Base-by-base conservation (phyloP, 2,113 vertebrate genomes). In the Lycaon pictus region DNA sequence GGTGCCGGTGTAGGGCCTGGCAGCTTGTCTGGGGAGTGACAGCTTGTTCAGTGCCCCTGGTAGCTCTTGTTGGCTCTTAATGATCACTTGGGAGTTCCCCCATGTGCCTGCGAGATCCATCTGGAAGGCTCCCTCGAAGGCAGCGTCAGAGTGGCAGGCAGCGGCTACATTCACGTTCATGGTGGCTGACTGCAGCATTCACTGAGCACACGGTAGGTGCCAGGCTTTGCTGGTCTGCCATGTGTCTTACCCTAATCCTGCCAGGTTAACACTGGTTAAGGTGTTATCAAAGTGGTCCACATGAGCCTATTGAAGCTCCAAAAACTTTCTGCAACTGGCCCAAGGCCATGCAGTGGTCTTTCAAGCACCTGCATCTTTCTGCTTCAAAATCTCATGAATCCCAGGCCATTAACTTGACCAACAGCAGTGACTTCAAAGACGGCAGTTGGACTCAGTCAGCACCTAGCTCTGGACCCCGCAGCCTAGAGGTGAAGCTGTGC, bases 1-100 rank as follows among this genome's bases (percentile, higher is more conserved):
- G 60, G 74, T 16, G 22, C 7, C 0, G 0, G 6, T 0, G 2
- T 20, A 0, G 0, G 23, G 35, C 15, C 0, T 7, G 35, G 7
- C 13, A 27, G 17, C 29, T 17, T 1, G 12, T 91, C 9, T 74
- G 32, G 23, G 11, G 29, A 67, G 80, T 16, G 74, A 77, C 0
- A 15, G 56, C 48, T 58, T 58, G 29, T 53, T 58, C 58, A 32
- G 65, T 23, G 65, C 35, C 35, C 7, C 10, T 55, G 5, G 7
- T 35, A 25, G 12, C 22, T 91, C 86, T 35, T 25, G 60, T 62
- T 80, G 90, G 58, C 72, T 90, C 55, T 77, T 23, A 93, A 43
- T 87, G 8, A 27, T 53, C 37, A 27, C 51, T 17, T 43, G 55
- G n/a, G 35, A 62, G 63, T 43, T 53, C 89, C 89, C 71, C 43